Conservation (phyloP, 2,113 vertebrate species). For the Phocoena phocoena region DNA sequence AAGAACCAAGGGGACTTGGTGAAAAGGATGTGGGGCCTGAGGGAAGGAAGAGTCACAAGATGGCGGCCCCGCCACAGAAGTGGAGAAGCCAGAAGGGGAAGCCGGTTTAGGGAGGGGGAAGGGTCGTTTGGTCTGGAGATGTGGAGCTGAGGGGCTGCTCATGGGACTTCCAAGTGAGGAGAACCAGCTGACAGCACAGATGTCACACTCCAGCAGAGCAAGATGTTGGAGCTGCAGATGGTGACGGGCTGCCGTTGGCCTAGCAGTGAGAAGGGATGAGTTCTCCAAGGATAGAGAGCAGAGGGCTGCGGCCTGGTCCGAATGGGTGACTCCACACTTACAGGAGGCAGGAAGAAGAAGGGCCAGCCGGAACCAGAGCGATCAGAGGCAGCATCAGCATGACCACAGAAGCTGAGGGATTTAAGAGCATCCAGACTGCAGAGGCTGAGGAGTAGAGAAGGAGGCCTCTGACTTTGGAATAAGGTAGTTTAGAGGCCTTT, state of each 20-base stretch:
- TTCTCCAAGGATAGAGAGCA: not conserved
- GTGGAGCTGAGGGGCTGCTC: not conserved
- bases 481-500: not conserved
- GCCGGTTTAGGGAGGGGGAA: not conserved
- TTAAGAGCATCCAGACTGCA: too few relatives aligned
- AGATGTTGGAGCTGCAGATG: not conserved
- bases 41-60: not conserved
- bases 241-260: not conserved
- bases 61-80: not conserved
- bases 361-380: not conserved
- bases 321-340: not conserved
- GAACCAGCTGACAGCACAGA: not conserved
- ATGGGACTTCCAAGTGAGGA: not conserved
- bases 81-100: conserved; percentile 53
- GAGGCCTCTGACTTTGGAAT: not conserved
- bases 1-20: conserved; percentile 22
- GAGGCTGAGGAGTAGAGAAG: not conserved
- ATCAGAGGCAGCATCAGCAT: not conserved
- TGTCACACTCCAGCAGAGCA: not conserved
- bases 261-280: not conserved
- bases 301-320: too few relatives aligned
- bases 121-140: not conserved
- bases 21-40: conserved; percentile 37
- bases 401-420: not conserved
- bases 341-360: not conserved